phyloP scores from a whole-genome alignment of 1,140 invertebrate species.

The Drosophila ogumai region DNA sequence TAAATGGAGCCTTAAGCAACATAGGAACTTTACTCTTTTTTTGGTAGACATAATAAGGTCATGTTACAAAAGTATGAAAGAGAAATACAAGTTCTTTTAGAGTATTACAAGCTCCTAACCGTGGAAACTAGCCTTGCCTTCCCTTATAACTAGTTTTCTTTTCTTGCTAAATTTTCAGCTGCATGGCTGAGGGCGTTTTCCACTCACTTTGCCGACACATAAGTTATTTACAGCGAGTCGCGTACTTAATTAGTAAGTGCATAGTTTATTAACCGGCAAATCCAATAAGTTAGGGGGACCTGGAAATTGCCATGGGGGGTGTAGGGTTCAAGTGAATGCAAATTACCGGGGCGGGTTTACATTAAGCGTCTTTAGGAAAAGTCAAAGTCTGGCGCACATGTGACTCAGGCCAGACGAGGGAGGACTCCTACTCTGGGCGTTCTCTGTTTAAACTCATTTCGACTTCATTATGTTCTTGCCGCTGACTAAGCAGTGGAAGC shows the following conservation, averaged over 20 bases:
- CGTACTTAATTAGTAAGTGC: conserved; percentile 68
- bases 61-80: not conserved
- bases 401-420: conserved; percentile 53
- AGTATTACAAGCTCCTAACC: not conserved
- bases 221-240: conserved; percentile 49
- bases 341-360: conserved; percentile 49
- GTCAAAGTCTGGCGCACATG: conserved; percentile 51
- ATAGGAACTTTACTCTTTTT: not conserved
- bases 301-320: conserved; percentile 17
- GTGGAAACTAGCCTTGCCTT: not conserved
- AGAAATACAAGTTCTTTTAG: not conserved
- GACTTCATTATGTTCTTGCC: conserved; percentile 65
- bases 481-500: conserved; percentile 61
- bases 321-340: conserved; percentile 37
- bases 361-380: conserved; percentile 36
- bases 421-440: conserved; percentile 8
- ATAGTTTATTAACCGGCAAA: conserved; percentile 75
- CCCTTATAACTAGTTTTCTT: not conserved
- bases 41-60: not conserved
- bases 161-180: conserved; percentile 15
- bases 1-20: not conserved
- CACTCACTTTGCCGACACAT: conserved; percentile 32
- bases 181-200: conserved; percentile 38
- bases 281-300: conserved; percentile 65
- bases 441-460: conserved; percentile 66